A percentile compares a stretch with the other conserved stretches of the same genome.
Conservation (phyloP, 2,797 vertebrate species). For the Meriones psammophilus region DNA sequence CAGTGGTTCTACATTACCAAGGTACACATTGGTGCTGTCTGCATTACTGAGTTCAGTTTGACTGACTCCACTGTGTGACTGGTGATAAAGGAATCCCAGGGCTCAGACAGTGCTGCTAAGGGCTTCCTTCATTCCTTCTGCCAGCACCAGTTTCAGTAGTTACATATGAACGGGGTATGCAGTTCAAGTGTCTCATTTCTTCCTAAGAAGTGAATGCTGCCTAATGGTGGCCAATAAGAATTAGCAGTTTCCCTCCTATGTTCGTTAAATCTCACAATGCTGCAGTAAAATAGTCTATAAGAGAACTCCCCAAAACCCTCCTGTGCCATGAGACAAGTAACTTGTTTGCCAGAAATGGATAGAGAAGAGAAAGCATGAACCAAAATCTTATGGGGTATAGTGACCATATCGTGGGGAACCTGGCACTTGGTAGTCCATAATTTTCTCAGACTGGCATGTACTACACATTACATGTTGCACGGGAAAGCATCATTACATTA, state of each 20-base stretch:
- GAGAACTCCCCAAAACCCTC: conserved; percentile 60
- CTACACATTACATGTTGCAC: not conserved
- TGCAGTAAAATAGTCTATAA: conserved; percentile 34
- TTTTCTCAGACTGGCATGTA: not conserved
- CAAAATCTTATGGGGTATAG: not conserved
- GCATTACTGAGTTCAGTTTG: not conserved
- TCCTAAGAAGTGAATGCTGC: not conserved
- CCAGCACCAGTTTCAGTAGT: not conserved
- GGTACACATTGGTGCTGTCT: not conserved
- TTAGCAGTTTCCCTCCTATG: not conserved
- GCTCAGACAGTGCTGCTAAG: not conserved
- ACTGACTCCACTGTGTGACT: not conserved
- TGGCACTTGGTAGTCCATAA: not conserved
- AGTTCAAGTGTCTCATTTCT: not conserved
- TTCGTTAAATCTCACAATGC: not conserved
- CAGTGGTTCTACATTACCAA: not conserved
- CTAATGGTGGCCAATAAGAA: not conserved
- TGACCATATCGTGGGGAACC: not conserved
- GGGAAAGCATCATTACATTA: not conserved
- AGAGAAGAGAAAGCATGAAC: not conserved
- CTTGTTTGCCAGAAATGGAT: conserved; percentile 29
- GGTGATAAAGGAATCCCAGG: not conserved
- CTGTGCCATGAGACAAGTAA: conserved; percentile 52
- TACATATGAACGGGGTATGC: not conserved
- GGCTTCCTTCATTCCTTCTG: not conserved